Evolutionary conservation across 2,797 vertebrate genomes (phyloP).

Genomic region (Zalophus californianus): DNA sequence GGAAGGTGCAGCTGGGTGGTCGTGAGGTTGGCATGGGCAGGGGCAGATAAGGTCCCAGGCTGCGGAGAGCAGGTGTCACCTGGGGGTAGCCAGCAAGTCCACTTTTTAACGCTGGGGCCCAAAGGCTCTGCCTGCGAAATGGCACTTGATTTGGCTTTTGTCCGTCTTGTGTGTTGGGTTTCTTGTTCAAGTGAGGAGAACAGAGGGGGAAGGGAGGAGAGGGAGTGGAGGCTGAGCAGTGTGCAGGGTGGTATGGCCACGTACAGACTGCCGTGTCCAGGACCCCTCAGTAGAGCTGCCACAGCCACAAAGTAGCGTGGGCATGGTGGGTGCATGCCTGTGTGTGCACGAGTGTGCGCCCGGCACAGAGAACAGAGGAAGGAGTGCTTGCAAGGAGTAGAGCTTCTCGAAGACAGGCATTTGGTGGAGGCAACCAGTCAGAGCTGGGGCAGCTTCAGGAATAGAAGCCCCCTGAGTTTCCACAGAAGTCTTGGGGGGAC

Average conservation of each 20-base stretch:
- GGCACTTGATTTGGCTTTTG: neutral
- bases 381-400: neutral
- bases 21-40: neutral
- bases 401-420: neutral
- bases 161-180: neutral
- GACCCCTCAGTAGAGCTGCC: neutral
- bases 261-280: neutral
- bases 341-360: rapidly evolving
- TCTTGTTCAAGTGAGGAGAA: neutral
- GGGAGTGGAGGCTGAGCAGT: neutral
- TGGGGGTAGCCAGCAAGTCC: neutral
- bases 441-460: neutral
- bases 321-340: neutral
- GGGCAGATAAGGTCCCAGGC: neutral
- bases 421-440: neutral
- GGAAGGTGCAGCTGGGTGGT: neutral
- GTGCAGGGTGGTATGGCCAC: neutral
- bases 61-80: neutral
- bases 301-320: neutral
- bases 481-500: neutral
- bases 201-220: neutral
- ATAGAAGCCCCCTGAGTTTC: neutral
- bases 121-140: neutral
- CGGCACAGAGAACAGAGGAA: neutral
- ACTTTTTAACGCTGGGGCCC: neutral